Evolutionary conservation across 1,140 invertebrate species (phyloP).

Genomic region (Mamestra configurata): DNA sequence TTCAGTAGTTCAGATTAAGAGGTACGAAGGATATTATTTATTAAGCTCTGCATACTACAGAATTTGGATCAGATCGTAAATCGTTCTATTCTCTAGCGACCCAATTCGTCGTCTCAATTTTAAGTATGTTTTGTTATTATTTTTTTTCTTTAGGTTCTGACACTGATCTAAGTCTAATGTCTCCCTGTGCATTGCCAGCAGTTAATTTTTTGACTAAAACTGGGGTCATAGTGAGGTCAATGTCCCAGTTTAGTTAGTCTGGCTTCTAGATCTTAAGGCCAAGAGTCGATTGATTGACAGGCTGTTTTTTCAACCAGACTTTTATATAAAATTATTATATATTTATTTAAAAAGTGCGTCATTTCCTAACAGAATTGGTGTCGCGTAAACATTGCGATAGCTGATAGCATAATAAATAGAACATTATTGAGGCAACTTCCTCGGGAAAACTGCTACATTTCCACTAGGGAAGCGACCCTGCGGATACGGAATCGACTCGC

Average conservation of each 20-base stretch:
- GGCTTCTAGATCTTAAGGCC: too few species aligned
- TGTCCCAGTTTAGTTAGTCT: too few species aligned
- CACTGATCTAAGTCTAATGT: neutral
- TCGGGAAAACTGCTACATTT: slow-evolving; percentile 31
- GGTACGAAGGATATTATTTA: too few species aligned
- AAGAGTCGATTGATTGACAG: neutral
- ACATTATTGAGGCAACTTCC: slow-evolving; percentile 42
- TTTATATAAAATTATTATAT: too few species aligned
- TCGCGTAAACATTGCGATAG: slow-evolving; percentile 41
- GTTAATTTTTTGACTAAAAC: neutral
- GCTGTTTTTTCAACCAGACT: neutral
- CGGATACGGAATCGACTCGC: slow-evolving; percentile 30
- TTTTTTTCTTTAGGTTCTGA: neutral
- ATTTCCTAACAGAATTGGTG: slow-evolving; percentile 31
- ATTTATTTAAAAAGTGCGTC: neutral
- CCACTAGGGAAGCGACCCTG: slow-evolving; percentile 29
- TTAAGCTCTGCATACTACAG: too few species aligned
- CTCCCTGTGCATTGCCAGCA: neutral
- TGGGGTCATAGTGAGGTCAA: too few species aligned
- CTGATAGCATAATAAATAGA: slow-evolving; percentile 38
- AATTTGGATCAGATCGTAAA: too few species aligned
- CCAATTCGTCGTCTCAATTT: too few species aligned
- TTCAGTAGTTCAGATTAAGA: neutral
- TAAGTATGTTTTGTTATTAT: too few species aligned
- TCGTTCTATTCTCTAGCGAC: too few species aligned